A percentile compares a stretch with the other conserved stretches of the same genome.
Evolutionary conservation across 2,113 vertebrate species (phyloP).

Genomic region (Sapajus apella): DNA sequence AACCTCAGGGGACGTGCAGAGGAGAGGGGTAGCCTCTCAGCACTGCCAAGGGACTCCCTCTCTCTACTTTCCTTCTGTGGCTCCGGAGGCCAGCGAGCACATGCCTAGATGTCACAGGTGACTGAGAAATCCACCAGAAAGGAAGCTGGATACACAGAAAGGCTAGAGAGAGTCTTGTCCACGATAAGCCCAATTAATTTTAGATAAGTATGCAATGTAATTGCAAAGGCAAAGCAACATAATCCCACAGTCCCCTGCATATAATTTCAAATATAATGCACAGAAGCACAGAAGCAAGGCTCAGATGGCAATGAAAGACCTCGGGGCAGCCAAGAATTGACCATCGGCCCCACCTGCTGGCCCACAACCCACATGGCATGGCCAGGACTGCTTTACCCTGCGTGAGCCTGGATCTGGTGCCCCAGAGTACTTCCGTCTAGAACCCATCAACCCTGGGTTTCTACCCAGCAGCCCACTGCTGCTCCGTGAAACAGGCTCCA

Average conservation of each 20-base stretch:
- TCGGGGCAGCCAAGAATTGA: neutral
- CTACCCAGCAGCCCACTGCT: rapidly evolving
- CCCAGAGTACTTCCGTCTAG: rapidly evolving
- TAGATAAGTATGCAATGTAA: neutral
- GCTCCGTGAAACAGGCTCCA: rapidly evolving
- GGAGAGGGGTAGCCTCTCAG: rapidly evolving
- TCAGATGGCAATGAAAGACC: rapidly evolving
- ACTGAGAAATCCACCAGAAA: neutral
- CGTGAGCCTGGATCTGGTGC: neutral
- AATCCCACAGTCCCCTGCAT: neutral
- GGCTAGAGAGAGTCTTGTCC: neutral
- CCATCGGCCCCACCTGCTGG: rapidly evolving
- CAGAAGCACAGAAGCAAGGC: neutral
- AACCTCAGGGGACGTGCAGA: too few relatives aligned
- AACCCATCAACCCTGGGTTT: rapidly evolving
- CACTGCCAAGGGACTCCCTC: rapidly evolving
- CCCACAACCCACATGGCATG: rapidly evolving
- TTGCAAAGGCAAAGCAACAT: neutral
- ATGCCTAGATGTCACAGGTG: neutral
- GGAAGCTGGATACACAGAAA: neutral
- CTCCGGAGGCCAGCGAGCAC: neutral
- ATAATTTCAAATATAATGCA: neutral
- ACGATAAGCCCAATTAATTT: neutral
- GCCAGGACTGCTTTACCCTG: rapidly evolving
- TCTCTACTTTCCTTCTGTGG: neutral